These are phyloP conservation scores for Pyxicephalus adspersus DNA, from an alignment of 2,113 vertebrate species.

Conservation along the genomic window DNA sequence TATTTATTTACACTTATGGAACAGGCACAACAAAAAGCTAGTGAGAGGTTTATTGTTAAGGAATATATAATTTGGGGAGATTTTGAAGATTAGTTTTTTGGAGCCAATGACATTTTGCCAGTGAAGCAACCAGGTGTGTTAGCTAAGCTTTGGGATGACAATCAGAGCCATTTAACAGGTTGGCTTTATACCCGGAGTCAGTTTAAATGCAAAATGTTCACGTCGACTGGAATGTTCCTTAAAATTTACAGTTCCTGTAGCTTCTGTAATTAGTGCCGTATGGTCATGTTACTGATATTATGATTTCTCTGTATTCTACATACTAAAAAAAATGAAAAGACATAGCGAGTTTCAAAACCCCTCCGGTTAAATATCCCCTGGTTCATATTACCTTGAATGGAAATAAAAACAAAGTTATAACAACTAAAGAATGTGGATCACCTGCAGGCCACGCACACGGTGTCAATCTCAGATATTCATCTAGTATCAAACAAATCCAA, in stretches of 20 bases:
- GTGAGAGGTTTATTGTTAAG: too few relatives aligned
- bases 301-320: conserved; percentile 1
- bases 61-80: too few relatives aligned
- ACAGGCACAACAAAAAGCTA: too few relatives aligned
- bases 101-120: too few relatives aligned
- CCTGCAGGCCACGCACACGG: conserved; percentile 7
- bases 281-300: background rate
- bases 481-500: background rate
- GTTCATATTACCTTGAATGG: background rate
- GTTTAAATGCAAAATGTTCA: too few relatives aligned
- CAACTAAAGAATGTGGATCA: conserved; percentile 10
- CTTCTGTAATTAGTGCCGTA: background rate
- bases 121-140: too few relatives aligned
- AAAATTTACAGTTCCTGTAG: background rate
- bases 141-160: too few relatives aligned
- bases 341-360: background rate
- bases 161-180: too few relatives aligned
- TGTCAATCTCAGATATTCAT: conserved; percentile 3
- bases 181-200: too few relatives aligned
- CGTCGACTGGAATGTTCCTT: too few relatives aligned
- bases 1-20: too few relatives aligned
- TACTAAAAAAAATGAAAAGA: background rate
- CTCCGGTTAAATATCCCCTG: background rate
- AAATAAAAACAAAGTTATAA: background rate
- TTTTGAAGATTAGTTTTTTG: too few relatives aligned